Evolutionary conservation across 2,888 invertebrate species (phyloP).

Genomic region (Trichogramma dendrolimi): DNA sequence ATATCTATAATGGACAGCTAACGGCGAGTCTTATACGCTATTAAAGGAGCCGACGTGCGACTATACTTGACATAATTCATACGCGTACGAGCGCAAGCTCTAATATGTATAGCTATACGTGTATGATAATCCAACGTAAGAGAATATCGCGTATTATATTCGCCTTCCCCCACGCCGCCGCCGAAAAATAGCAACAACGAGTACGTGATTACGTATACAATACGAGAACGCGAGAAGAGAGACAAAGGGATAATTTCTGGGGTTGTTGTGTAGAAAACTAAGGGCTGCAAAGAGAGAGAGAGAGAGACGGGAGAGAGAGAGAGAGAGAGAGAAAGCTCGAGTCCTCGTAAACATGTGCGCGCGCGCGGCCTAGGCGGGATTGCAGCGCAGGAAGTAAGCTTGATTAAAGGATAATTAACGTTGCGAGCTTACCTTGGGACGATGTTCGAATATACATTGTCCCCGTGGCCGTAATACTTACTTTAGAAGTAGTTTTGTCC

Average conservation of each 20-base stretch:
- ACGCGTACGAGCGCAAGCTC: too few species aligned
- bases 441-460: slow-evolving; percentile 7
- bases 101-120: too few species aligned
- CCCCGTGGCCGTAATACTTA: background rate
- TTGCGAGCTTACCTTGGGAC: background rate
- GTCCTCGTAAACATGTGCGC: background rate
- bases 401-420: slow-evolving; percentile 23
- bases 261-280: slow-evolving; percentile 13
- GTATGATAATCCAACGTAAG: too few species aligned
- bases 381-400: background rate
- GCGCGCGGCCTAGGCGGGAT: background rate
- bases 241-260: background rate
- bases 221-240: background rate
- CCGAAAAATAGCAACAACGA: too few species aligned
- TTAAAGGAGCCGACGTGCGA: too few species aligned
- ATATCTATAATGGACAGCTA: too few species aligned
- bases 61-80: too few species aligned
- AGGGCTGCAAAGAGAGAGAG: slow-evolving; percentile 14
- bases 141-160: too few species aligned
- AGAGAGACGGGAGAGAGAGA: background rate
- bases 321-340: background rate
- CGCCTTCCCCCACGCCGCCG: too few species aligned
- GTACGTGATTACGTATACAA: too few species aligned
- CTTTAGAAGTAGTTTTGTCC: background rate
- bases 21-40: too few species aligned